Base-by-base conservation (phyloP, 2,888 invertebrate genomes). In the Lypha dubia region DNA sequence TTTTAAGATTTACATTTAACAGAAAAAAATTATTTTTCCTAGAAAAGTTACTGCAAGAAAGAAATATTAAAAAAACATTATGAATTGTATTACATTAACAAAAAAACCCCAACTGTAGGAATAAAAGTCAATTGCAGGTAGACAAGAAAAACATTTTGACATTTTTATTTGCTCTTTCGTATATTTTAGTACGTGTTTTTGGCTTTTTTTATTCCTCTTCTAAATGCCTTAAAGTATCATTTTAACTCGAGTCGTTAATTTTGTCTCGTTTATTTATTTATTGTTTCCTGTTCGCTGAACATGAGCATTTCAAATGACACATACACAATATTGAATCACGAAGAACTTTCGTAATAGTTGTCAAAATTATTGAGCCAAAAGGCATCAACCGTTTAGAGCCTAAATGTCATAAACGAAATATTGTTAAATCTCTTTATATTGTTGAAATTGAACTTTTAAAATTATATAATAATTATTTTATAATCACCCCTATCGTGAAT, bases 281-380 rank as follows among this genome's bases (percentile, higher is more conserved):
- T 77, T 71, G 65, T 71, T 82, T 83, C 60, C 77, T 68, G 77
- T 60, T 77, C 67, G 73, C 41, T 77, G 82, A 83, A 67, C 11
- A 49, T 75, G 3, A 28, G 28, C 28, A 28, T 28, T 28, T 28
- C 2, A 28, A 28, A 49, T 3, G 3, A 0, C 17, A 49, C 17
- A 46, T 17, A 35, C 35, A 35, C 35, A 35, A 35, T 8, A 35
- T 8, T 28, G 28, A 28, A 28, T 28, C 28, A 28, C 28, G 8
- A 8, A 1, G 35, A 35, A 35, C 35, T 35, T 2, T 35, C 9
- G 9, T 35, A 35, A 35, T 35, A 35, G 8, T 35, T 35, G 1
- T 35, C 35, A 35, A 41, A 41, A 41, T 41, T 2, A 3, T 41
- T 41, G 7, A 41, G 13, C 13, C 13, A 1, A 17, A 46, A 46